Evolutionary conservation across 2,888 invertebrate species (phyloP).

Genomic region (Odontothrips loti): DNA sequence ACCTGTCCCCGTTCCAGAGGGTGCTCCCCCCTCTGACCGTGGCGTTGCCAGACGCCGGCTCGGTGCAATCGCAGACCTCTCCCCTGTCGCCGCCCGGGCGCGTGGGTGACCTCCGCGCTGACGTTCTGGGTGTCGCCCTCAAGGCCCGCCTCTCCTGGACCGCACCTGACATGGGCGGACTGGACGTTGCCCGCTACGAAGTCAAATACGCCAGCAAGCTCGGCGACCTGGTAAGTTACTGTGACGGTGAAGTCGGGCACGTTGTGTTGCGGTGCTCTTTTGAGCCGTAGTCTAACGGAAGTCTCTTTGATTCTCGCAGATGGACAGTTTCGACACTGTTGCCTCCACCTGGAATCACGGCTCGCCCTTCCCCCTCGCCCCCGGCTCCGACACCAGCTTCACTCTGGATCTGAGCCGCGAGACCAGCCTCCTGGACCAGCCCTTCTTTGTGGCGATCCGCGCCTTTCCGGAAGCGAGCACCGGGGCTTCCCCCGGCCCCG

Average conservation of each 20-base stretch:
- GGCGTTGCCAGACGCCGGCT: slow-evolving; percentile 43
- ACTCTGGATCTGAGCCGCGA: slow-evolving; percentile 50
- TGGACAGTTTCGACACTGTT: slow-evolving; percentile 39
- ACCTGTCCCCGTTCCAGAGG: slow-evolving; percentile 53
- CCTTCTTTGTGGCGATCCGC: slow-evolving; percentile 53
- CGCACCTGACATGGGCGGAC: slow-evolving; percentile 56
- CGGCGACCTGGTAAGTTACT: slow-evolving; percentile 42
- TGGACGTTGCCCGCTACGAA: slow-evolving; percentile 52
- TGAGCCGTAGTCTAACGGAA: neutral
- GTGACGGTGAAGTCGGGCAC: slow-evolving; percentile 35
- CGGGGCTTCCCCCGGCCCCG: slow-evolving; percentile 46
- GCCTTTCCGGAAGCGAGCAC: slow-evolving; percentile 49
- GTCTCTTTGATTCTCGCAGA: slow-evolving; percentile 37
- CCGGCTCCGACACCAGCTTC: slow-evolving; percentile 53
- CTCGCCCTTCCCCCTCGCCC: slow-evolving; percentile 49
- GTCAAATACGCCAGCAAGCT: slow-evolving; percentile 49
- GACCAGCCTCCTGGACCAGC: slow-evolving; percentile 49
- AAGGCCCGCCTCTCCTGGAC: slow-evolving; percentile 56
- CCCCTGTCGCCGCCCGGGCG: slow-evolving; percentile 48
- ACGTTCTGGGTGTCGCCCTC: slow-evolving; percentile 49
- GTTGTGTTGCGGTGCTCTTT: neutral
- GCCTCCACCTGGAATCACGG: slow-evolving; percentile 49
- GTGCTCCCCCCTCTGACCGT: slow-evolving; percentile 51
- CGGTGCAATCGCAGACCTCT: slow-evolving; percentile 42
- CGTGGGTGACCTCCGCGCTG: slow-evolving; percentile 54